These are phyloP conservation scores for Willisornis vidua DNA, from an alignment of 2,113 vertebrate genomes.

Conservation along the genomic window DNA sequence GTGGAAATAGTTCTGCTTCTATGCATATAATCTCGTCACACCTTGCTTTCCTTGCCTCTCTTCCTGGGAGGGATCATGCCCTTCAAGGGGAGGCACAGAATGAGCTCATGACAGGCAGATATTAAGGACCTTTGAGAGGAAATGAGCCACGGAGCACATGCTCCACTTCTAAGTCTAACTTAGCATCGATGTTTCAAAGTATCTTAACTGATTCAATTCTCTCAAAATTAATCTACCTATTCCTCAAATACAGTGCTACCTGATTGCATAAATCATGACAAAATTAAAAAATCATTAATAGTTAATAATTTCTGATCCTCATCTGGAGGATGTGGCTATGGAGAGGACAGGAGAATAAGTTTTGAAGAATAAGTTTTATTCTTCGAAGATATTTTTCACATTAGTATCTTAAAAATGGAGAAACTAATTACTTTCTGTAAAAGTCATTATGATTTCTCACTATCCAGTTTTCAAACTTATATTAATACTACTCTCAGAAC, in stretches of 20 bases:
- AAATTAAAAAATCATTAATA: neutral
- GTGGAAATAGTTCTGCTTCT: neutral
- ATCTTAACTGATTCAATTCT: neutral
- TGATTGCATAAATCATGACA: neutral
- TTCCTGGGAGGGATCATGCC: neutral
- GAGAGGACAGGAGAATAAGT: neutral
- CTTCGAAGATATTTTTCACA: neutral
- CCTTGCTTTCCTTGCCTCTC: neutral
- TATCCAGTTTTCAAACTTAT: neutral
- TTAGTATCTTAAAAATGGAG: neutral
- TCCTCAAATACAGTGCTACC: neutral
- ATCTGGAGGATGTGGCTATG: neutral
- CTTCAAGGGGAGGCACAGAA: neutral
- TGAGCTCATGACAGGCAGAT: neutral
- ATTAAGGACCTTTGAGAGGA: neutral
- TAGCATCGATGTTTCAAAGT: neutral
- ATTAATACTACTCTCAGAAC: neutral
- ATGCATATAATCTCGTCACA: neutral
- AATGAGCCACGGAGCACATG: neutral
- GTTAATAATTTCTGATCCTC: neutral
- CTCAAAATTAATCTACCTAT: neutral
- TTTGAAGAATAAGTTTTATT: neutral
- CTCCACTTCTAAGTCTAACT: neutral
- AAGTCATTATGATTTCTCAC: neutral
- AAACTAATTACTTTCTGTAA: neutral